Percentiles rank a stretch among this genome's conserved stretches.
Conservation (phyloP, 2,113 vertebrate species). For the Boulengeromyrus knoepffleri region DNA sequence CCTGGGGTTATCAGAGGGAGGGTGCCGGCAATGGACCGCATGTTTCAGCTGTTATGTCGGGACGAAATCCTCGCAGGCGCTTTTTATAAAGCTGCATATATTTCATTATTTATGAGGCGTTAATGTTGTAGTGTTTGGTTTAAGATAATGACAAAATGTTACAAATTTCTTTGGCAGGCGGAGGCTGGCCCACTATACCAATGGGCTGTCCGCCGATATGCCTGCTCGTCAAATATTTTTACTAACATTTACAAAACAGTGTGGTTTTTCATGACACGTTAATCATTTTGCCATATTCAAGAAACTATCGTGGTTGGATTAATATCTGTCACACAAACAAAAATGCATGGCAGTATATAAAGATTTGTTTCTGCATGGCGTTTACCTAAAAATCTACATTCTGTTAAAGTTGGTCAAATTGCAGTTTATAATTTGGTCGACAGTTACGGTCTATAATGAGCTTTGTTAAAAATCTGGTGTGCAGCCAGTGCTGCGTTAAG, state of each 20-base stretch:
- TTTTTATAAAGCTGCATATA: not conserved
- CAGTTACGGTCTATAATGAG: not conserved
- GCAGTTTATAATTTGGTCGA: not conserved
- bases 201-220: not conserved
- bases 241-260: not conserved
- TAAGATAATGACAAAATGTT: not conserved
- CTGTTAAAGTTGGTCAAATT: not conserved
- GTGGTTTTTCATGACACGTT: not conserved
- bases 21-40: not conserved
- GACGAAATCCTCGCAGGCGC: not conserved
- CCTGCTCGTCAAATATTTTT: not conserved
- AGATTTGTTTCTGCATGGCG: not conserved
- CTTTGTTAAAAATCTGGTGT: not conserved
- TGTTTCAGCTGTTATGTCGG: not conserved
- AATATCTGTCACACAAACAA: not conserved
- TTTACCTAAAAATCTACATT: not conserved
- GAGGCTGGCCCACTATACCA: not conserved
- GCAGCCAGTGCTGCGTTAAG: not conserved
- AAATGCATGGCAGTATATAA: not conserved
- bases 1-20: not conserved
- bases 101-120: not conserved
- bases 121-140: not conserved
- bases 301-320: not conserved
- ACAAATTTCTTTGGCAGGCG: not conserved
- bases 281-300: not conserved